Base-by-base conservation (phyloP, 2,888 invertebrate genomes). In the Onchidella celtica region DNA sequence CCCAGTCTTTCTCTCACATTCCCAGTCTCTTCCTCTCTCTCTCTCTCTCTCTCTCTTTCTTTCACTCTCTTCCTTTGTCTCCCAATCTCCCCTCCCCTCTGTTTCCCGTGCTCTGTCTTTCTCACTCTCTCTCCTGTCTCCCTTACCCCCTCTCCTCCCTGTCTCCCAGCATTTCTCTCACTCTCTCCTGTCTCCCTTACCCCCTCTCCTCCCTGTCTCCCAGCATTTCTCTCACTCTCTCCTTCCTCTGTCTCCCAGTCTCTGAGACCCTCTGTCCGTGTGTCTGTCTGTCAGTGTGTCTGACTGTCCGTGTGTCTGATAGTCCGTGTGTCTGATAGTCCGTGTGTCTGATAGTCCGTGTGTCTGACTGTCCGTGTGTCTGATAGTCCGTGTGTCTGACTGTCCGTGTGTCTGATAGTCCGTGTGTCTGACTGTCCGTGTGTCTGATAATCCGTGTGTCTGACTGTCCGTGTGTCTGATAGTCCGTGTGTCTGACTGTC, bases 131-230 rank as follows among this genome's bases (percentile, higher is more conserved):
- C 47, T 9, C 70, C 40, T n/a, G n/a, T 70, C 36, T 38, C 40
- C 47, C 59, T 9, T 9, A 34, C 66, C 14, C 6, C 9, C 34
- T 34, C 29, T 11, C 34, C 66, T 32, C 32, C 17, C 6, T 66
- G 29, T 66, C 32, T 66, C 66, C 29, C 66, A 29, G 4, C 29
- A 6, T 66, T 32, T 66, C 66, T 66, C 29, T 66, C 66, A n/a
- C 34, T 66, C 66, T 66, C 66, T 34, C 66, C 29, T 34, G 9
- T 34, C 29, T 34, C 38, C 69, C 14, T 24, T 47, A 47, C 27
- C 27, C 38, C 69, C 3, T n/a, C 34, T 21, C 66, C 66, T 11
- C 66, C 32, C 17, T 17, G 17, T 17, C 47, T 47, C 47, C 6
- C 47, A 4, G n/a, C 61, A 6, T 61, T 27, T 61, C 27, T 61